Evolutionary conservation across 2,113 vertebrate species (phyloP).

Genomic region (Serinus canaria): DNA sequence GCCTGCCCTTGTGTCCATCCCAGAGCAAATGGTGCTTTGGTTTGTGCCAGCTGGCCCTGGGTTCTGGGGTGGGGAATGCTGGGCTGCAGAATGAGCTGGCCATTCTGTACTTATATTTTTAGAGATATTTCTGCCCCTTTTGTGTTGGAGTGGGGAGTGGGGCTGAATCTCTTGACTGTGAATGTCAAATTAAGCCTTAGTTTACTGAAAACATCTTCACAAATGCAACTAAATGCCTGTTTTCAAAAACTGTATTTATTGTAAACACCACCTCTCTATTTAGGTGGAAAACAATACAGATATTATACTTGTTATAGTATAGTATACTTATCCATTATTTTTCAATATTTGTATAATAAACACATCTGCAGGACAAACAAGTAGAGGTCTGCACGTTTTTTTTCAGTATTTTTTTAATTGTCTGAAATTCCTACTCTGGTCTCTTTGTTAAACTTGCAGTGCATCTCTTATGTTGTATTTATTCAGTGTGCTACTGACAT

Average conservation of each 20-base stretch:
- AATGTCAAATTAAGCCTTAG: background rate
- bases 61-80: background rate
- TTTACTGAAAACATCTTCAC: background rate
- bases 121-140: background rate
- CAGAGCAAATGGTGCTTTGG: background rate
- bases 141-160: background rate
- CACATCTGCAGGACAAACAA: background rate
- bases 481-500: background rate
- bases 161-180: background rate
- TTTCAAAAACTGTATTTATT: background rate
- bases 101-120: background rate
- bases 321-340: background rate
- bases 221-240: background rate
- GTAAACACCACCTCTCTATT: background rate
- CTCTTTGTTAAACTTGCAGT: background rate
- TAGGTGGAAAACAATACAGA: background rate
- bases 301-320: background rate
- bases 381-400: background rate
- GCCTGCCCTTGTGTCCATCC: background rate
- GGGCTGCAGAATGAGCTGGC: background rate
- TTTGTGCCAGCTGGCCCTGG: constrained; percentile 30
- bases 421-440: background rate
- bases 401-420: background rate
- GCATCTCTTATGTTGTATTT: background rate
- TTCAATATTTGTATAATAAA: background rate